Evolutionary conservation across 2,888 invertebrate species (phyloP).

Genomic region (Eremobia ochroleuca): DNA sequence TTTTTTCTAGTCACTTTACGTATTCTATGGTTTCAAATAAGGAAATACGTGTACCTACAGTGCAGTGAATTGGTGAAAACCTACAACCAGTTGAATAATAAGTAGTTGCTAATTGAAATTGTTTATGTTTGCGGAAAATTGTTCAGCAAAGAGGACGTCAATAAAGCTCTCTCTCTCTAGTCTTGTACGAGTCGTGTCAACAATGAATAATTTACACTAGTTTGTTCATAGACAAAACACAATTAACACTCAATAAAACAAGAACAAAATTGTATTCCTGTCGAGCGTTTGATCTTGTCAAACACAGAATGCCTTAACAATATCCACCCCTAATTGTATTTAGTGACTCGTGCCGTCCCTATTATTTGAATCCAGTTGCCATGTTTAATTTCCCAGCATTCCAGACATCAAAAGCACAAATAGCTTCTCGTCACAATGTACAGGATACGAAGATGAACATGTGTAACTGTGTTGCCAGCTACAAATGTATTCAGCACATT

Average conservation of each 20-base stretch:
- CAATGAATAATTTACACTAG: slow-evolving; percentile 11
- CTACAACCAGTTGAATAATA: neutral
- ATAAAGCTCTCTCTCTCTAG: neutral
- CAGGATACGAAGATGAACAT: slow-evolving; percentile 62
- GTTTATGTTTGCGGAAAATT: neutral
- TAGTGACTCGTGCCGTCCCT: slow-evolving; percentile 2
- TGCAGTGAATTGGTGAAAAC: neutral
- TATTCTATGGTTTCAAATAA: neutral
- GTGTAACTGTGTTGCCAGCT: slow-evolving; percentile 65
- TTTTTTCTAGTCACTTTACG: slow-evolving; percentile 2
- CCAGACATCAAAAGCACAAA: slow-evolving; percentile 27
- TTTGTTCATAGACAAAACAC: slow-evolving; percentile 13
- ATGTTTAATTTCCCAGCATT: slow-evolving; percentile 23
- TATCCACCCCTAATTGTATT: slow-evolving; percentile 9
- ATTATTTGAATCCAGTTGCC: slow-evolving; percentile 18
- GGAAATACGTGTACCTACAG: neutral
- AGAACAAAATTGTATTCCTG: slow-evolving; percentile 11
- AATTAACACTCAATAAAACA: slow-evolving; percentile 19
- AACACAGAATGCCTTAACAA: slow-evolving; percentile 11
- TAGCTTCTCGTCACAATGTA: slow-evolving; percentile 35
- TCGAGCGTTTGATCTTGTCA: slow-evolving; percentile 15
- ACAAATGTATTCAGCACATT: slow-evolving; percentile 74
- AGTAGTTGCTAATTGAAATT: slow-evolving; percentile 1
- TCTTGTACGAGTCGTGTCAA: neutral
- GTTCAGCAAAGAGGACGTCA: neutral